Base-by-base conservation (phyloP, 2,113 vertebrate genomes). In the Eonycteris spelaea region DNA sequence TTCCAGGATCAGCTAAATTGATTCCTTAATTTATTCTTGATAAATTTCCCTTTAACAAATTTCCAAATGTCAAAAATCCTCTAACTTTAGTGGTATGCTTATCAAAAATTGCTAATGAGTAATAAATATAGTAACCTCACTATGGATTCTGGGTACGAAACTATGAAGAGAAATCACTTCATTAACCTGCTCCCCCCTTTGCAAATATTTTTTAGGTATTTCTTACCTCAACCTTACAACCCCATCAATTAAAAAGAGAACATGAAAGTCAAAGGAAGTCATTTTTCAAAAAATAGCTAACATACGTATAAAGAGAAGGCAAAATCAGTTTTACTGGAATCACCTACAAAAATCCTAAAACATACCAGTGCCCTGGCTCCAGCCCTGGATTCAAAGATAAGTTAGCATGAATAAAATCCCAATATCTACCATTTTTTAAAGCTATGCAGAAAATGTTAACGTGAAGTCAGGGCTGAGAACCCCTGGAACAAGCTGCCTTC, bases 1-100 rank as follows among this genome's bases (percentile, higher is more conserved):
- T 95, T 80, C 48, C 12, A 91, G 40, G 12, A 3, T 55, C 35
- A 77, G 45, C 40, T 83, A 33, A 95, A 91, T n/a, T 38, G 51
- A 68, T 93, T 35, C 7, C 55, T 79, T 91, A 77, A 96, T 71
- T 94, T 83, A 86, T 51, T 85, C 59, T 95, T 96, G 43, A 70
- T 57, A 94, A 57, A 78, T 74, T 83, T 89, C 55, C 45, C 63
- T 78, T 89, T 61, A 95, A 75, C 30, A 92, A 91, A 61, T 40
- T 85, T 79, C 19, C 61, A 74, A 70, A 78, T 7, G 30, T 91
- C 53, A 86, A 77, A 85, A 89, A 67, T 94, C 28, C 40, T 79
- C 61, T 30, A 51, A 83, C 38, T 83, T 83, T 77, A 85, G 45
- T 10, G 4, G 15, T 87, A 21, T 35, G 33, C n/a, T 85, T 93